Conservation (phyloP, 2,888 invertebrate species). For the Catocala sponsa region DNA sequence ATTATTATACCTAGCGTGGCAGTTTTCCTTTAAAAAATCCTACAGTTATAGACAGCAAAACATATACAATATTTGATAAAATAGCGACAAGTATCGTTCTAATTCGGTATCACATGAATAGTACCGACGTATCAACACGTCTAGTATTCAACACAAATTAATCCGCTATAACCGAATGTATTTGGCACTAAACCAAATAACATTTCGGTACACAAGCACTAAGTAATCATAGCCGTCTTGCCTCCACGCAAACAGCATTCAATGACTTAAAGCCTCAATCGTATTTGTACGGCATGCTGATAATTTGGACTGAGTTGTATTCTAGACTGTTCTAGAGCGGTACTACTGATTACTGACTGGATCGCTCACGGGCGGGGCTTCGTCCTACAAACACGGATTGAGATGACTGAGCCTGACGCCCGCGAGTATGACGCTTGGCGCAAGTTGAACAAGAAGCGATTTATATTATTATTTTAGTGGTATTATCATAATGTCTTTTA, state of each 20-base stretch:
- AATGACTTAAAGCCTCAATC: not conserved
- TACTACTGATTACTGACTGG: constrained; percentile 65
- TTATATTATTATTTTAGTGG: not conserved
- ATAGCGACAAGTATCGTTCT: too few species aligned
- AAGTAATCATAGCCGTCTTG: not conserved
- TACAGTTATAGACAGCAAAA: too few species aligned
- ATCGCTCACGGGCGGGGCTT: constrained; percentile 44
- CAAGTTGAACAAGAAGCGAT: constrained; percentile 36
- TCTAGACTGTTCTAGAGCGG: constrained; percentile 34
- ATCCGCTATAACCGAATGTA: not conserved
- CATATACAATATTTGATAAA: too few species aligned
- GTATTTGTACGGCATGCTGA: constrained; percentile 1
- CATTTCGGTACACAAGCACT: not conserved
- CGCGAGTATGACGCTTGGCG: constrained; percentile 54
- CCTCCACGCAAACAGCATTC: not conserved
- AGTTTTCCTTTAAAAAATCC: too few species aligned
- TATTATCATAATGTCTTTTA: too few species aligned
- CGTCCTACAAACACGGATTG: constrained; percentile 74
- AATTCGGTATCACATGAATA: too few species aligned
- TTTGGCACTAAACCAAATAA: not conserved
- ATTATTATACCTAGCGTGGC: too few species aligned
- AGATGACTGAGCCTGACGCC: constrained; percentile 73
- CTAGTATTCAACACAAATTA: not conserved
- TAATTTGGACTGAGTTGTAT: constrained; percentile 2
- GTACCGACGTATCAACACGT: too few species aligned